Percentiles rank a stretch among this genome's conserved stretches.
phyloP scores from a whole-genome alignment of 2,797 vertebrate genomes.

The Rallus crepitans region DNA sequence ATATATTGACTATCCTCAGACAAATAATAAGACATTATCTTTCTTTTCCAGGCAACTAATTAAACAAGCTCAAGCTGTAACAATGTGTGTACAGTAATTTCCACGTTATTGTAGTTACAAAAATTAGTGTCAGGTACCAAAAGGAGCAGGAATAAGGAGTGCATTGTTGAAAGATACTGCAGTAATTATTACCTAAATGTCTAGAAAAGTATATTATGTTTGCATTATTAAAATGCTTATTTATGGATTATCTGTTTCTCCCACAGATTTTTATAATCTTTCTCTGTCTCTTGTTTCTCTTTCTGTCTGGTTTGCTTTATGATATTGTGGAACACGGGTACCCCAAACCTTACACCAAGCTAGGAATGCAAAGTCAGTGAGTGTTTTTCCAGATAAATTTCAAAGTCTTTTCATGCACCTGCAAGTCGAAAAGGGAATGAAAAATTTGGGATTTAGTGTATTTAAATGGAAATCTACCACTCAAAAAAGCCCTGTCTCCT shows the following conservation, averaged over 20 bases:
- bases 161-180: conserved; percentile 35
- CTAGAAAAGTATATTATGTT: not conserved
- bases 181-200: conserved; percentile 52
- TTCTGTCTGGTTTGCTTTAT: not conserved
- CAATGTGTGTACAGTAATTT: conserved; percentile 40
- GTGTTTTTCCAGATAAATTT: not conserved
- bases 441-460: not conserved
- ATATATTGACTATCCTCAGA: conserved; percentile 12
- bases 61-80: conserved; percentile 30
- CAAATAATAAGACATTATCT: conserved; percentile 59
- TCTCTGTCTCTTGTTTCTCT: not conserved
- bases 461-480: conserved; percentile 33
- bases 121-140: conserved; percentile 52
- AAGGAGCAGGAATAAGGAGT: conserved; percentile 30
- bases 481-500: not conserved
- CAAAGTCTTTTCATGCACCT: not conserved
- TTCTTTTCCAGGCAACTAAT: conserved; percentile 46
- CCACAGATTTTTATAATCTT: not conserved
- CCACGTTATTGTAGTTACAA: not conserved
- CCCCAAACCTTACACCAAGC: not conserved
- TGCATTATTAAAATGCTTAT: conserved; percentile 1
- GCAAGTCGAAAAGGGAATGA: not conserved
- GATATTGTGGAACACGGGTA: not conserved
- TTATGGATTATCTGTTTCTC: not conserved
- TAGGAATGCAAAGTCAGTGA: not conserved